These are phyloP conservation scores for Strix aluco DNA, from an alignment of 2,113 vertebrate species.

Conservation along the genomic window DNA sequence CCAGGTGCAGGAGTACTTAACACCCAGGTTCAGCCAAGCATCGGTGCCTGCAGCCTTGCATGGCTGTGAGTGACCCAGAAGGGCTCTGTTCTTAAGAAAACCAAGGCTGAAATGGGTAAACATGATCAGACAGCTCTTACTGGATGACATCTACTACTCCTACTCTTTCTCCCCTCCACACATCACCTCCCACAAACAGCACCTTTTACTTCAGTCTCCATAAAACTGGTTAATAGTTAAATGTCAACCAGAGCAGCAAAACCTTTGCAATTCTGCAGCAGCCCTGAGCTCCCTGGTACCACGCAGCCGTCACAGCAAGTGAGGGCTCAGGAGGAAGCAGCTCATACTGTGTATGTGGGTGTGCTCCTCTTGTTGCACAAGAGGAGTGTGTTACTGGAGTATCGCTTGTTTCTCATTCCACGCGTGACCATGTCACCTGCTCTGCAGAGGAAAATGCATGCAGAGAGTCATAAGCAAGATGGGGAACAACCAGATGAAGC, in stretches of 20 bases:
- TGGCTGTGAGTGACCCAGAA: not conserved
- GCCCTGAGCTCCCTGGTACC: not conserved
- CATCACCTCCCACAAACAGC: not conserved
- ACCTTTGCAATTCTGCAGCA: not conserved
- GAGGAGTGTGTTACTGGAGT: not conserved
- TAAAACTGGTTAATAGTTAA: not conserved
- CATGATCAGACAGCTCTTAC: not conserved
- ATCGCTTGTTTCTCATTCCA: not conserved
- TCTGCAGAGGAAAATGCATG: not conserved
- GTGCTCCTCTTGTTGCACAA: not conserved
- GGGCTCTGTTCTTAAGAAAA: not conserved
- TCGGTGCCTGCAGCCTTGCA: accelerated
- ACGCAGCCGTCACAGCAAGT: not conserved
- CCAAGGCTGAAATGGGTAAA: not conserved
- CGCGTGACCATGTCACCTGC: not conserved
- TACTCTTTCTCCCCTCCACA: conserved; percentile 4
- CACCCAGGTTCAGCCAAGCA: not conserved
- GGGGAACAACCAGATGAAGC: not conserved
- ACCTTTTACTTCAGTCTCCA: not conserved
- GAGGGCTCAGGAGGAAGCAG: not conserved
- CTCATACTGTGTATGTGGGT: accelerated
- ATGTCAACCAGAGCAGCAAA: conserved; percentile 22
- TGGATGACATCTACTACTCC: not conserved
- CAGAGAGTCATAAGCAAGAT: accelerated
- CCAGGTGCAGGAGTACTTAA: not conserved